Base-by-base conservation (phyloP, 2,888 invertebrate genomes). In the Idaea biselata region DNA sequence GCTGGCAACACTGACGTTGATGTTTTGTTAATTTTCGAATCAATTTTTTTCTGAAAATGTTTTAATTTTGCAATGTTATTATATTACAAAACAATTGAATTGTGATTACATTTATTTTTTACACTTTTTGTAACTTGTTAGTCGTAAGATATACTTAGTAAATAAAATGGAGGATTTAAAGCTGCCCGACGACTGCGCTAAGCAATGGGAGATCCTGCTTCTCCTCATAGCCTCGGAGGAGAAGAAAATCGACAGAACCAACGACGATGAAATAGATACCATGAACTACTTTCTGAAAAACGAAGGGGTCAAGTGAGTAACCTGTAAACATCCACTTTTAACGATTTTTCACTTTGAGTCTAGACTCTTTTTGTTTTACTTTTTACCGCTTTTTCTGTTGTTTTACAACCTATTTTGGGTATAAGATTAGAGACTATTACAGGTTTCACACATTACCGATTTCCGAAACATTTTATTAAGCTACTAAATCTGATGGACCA, bases 121-220 rank as follows among this genome's bases (percentile, higher is more conserved):
- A 25, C 25, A 25, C 25, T 1, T 25, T 25, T 25, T 25, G n/a
- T 25, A 25, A 25, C 25, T 3, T 3, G 5, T 3, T 25, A 25
- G 25, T 25, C 25, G 25, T 25, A 25, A 25, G 25, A 25, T 44
- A 14, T 11, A 32, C 32, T 6, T 32, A 44, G 8, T 44, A 14
- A 14, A 3, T 11, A 78, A 64, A 68, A 89, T 87, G 86, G 81
- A 80, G 69, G 77, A 67, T 66, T 65, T 83, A 59, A 76, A 64
- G 57, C 73, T 90, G 62, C 88, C 90, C 11, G 84, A 88, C 31
- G 89, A 91, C 62, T 87, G 86, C 63, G 79, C 86, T 0, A 84
- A 88, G 66, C 90, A 91, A 68, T 92, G 91, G 92, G 90, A 92
- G 66, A 80, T 90, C n/a, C 73, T 91, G 54, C 73, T 90, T 16